A percentile compares a stretch with the other conserved stretches of the same genome.
Evolutionary conservation across 1,140 invertebrate species (phyloP).

Genomic region (Mizuhopecten yessoensis): DNA sequence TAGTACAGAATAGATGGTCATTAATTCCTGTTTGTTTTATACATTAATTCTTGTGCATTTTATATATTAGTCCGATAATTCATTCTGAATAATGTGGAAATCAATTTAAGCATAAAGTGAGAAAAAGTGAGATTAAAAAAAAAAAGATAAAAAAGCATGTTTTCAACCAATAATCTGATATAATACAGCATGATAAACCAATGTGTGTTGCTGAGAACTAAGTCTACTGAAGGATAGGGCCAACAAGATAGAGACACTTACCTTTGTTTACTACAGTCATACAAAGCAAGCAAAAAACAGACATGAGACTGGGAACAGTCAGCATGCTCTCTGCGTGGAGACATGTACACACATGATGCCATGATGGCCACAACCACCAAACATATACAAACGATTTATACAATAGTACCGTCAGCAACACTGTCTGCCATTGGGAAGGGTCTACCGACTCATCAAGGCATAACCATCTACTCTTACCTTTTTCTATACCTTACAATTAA

Average conservation of each 20-base stretch:
- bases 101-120: slow-evolving; percentile 12
- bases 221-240: slow-evolving; percentile 15
- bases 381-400: too few species aligned
- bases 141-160: neutral
- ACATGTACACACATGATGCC: neutral
- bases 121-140: slow-evolving; percentile 30
- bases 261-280: slow-evolving; percentile 68
- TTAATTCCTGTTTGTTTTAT: neutral
- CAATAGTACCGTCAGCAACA: neutral
- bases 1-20: neutral
- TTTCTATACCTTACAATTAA: too few species aligned
- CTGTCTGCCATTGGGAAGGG: neutral
- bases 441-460: neutral
- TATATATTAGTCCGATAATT: neutral
- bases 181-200: neutral
- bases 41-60: neutral
- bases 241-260: slow-evolving; percentile 57
- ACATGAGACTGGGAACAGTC: slow-evolving; percentile 47
- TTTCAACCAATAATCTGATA: neutral
- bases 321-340: neutral
- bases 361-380: too few species aligned
- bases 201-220: neutral
- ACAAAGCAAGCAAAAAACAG: slow-evolving; percentile 58
- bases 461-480: too few species aligned
- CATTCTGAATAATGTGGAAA: neutral